Conservation (phyloP, 2,113 vertebrate species). For the Acanthisitta chloris region DNA sequence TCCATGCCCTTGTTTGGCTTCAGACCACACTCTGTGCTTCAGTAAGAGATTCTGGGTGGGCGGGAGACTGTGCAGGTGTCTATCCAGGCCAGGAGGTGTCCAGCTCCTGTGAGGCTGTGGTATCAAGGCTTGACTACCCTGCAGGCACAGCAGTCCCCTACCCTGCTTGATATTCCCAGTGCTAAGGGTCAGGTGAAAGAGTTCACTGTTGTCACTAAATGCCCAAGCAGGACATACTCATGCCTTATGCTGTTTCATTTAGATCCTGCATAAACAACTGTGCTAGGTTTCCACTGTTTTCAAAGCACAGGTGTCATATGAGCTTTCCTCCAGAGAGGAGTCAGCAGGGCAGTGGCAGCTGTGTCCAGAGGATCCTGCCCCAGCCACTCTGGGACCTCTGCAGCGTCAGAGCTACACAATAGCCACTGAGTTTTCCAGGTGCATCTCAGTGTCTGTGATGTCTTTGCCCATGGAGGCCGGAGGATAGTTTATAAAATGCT, state of each 20-base stretch:
- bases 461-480: not conserved
- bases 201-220: fast-evolving
- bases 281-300: not conserved
- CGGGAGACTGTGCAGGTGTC: too few relatives aligned
- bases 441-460: not conserved
- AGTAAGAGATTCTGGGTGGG: too few relatives aligned
- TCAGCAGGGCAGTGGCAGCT: not conserved
- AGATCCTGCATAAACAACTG: not conserved
- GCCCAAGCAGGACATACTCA: not conserved
- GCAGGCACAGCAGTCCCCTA: too few relatives aligned
- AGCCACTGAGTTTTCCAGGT: not conserved
- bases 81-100: too few relatives aligned
- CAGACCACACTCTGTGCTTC: too few relatives aligned
- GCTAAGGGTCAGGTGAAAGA: not conserved
- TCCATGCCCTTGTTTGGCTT: too few relatives aligned
- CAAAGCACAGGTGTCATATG: not conserved
- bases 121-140: not conserved
- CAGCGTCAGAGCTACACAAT: not conserved
- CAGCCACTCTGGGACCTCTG: not conserved
- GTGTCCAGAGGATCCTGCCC: not conserved
- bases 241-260: not conserved
- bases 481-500: not conserved
- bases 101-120: not conserved
- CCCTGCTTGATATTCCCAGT: not conserved
- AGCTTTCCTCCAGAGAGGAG: not conserved